Conservation (phyloP, 1,140 invertebrate genomes). For the Leucophenga varia region DNA sequence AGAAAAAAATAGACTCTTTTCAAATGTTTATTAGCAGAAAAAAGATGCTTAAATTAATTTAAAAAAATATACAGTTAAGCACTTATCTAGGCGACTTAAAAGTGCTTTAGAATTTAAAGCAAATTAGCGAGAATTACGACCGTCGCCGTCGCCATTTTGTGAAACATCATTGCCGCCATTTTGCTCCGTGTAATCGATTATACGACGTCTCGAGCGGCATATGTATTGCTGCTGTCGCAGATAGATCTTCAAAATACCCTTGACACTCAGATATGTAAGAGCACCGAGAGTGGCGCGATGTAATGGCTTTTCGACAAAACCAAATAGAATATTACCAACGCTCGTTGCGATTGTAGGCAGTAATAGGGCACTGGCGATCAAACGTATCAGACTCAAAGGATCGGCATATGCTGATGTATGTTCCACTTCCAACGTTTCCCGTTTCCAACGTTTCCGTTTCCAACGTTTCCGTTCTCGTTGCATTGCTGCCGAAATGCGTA, state of each 20-base stretch:
- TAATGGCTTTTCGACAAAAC: constrained; percentile 81
- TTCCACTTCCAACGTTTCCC: no score
- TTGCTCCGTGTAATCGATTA: constrained; percentile 76
- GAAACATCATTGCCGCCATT: no score
- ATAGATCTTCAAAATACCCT: constrained; percentile 91
- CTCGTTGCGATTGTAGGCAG: constrained; percentile 89
- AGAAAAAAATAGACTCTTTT: no score
- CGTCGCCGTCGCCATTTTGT: no score
- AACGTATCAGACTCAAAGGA: constrained; percentile 79
- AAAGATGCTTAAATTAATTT: no score
- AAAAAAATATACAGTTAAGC: no score
- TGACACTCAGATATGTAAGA: constrained; percentile 85
- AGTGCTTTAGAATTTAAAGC: no score
- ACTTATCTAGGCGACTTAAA: no score
- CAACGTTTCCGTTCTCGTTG: no score
- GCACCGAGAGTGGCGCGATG: constrained; percentile 88
- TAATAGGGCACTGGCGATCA: constrained; percentile 90
- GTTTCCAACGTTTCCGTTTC: no score
- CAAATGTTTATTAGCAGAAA: no score
- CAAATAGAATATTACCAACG: constrained; percentile 86
- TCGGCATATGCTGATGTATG: constrained; percentile 68
- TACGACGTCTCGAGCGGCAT: constrained; percentile 74
- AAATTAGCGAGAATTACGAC: no score
- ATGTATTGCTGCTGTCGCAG: constrained; percentile 89
- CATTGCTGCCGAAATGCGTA: constrained; percentile 63